Conservation (phyloP, 2,888 invertebrate genomes). For the Drepanosiphum platanoidis region DNA sequence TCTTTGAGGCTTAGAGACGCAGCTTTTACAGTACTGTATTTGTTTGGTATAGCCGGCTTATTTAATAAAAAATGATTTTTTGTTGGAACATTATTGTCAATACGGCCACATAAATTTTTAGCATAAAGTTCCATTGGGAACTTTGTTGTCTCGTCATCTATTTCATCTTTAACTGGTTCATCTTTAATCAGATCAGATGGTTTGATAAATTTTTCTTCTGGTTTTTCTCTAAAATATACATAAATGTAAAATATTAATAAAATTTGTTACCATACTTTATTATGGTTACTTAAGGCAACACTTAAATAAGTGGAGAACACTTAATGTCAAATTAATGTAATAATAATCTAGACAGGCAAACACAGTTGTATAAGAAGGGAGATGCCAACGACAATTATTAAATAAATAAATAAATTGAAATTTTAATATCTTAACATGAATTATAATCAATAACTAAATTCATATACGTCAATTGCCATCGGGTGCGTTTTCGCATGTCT, state of each 20-base stretch:
- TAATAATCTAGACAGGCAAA: no score
- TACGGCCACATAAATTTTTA: conserved; percentile 71
- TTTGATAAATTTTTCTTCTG: conserved; percentile 70
- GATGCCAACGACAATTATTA: no score
- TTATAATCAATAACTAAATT: no score
- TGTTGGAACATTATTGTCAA: conserved; percentile 67
- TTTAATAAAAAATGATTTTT: conserved; percentile 71
- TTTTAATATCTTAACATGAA: neutral
- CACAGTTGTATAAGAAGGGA: no score
- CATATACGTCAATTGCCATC: no score
- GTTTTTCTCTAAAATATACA: conserved; percentile 65
- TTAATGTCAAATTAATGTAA: no score
- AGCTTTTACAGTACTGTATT: conserved; percentile 1
- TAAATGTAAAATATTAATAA: no score
- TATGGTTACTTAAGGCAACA: no score
- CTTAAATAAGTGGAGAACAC: no score
- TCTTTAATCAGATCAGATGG: conserved; percentile 64
- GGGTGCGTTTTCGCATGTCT: no score
- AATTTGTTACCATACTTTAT: no score
- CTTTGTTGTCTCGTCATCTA: conserved; percentile 70
- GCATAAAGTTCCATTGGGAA: conserved; percentile 68
- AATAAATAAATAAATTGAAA: conserved; percentile 4
- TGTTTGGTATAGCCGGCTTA: conserved; percentile 67
- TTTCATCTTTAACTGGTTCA: neutral
- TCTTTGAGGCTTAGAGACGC: conserved; percentile 45